Evolutionary conservation across 2,797 vertebrate species (phyloP).

Genomic region (Enteromius viviparus): DNA sequence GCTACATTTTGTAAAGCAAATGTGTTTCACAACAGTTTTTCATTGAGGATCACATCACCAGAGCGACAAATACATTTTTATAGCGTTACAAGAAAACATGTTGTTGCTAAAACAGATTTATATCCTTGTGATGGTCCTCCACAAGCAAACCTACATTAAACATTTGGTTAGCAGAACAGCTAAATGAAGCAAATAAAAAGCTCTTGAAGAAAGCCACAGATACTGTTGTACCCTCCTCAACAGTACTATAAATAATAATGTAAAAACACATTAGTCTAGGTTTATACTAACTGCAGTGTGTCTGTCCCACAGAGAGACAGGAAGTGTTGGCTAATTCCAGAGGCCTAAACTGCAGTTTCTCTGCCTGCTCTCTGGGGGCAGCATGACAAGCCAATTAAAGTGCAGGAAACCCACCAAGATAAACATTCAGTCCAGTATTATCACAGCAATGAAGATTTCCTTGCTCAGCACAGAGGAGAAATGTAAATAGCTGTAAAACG

Average conservation of each 20-base stretch:
- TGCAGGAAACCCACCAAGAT: conserved; percentile 76
- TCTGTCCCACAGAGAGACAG: conserved; percentile 66
- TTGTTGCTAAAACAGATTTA: conserved; percentile 4
- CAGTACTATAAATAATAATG: conserved; percentile 22
- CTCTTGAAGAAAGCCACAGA: not conserved
- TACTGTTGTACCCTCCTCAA: not conserved
- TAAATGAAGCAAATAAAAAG: conserved; percentile 24
- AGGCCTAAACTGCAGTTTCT: conserved; percentile 74
- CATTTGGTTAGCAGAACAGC: conserved; percentile 15
- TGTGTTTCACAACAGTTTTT: not conserved
- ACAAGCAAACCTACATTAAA: conserved; percentile 17
- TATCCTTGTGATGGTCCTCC: not conserved
- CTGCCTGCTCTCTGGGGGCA: conserved; percentile 71
- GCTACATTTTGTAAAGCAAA: not conserved
- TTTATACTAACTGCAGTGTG: conserved; percentile 7
- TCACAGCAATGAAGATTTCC: conserved; percentile 67
- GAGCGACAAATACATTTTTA: not conserved
- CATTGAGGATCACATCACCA: not conserved
- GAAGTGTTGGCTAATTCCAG: conserved; percentile 78
- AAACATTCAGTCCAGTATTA: conserved; percentile 71
- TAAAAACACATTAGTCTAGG: conserved; percentile 24
- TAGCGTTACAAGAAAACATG: not conserved
- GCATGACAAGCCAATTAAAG: conserved; percentile 76
- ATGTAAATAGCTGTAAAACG: not conserved
- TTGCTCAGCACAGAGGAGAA: conserved; percentile 38